phyloP scores from a whole-genome alignment of 1,140 invertebrate species.

The Tetramorium simillimum region DNA sequence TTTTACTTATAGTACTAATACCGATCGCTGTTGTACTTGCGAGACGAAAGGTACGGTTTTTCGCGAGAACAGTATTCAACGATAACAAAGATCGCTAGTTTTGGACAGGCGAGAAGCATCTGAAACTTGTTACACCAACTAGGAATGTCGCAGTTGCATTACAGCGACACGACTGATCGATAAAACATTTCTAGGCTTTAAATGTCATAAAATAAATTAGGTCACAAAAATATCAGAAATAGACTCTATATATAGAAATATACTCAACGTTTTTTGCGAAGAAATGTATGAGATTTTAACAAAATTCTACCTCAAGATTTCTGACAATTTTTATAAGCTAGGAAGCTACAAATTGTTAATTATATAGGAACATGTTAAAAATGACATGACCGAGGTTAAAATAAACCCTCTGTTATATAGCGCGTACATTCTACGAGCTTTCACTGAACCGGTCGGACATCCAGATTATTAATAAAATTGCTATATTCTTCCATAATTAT shows the following conservation, averaged over 20 bases:
- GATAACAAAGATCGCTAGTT: conserved; percentile 26
- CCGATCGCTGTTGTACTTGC: neutral
- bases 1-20: neutral
- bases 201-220: conserved; percentile 19
- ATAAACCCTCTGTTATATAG: conserved; percentile 42
- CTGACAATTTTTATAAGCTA: neutral
- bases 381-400: conserved; percentile 11
- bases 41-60: neutral
- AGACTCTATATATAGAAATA: neutral
- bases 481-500: neutral
- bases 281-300: neutral
- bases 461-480: conserved; percentile 44
- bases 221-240: conserved; percentile 19
- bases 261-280: neutral
- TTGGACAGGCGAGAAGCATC: neutral
- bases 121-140: conserved; percentile 11
- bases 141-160: neutral
- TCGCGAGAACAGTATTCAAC: neutral
- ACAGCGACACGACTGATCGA: conserved; percentile 20
- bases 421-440: neutral
- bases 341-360: neutral
- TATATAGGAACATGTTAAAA: conserved; percentile 9
- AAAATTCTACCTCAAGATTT: neutral
- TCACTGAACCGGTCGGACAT: conserved; percentile 7
- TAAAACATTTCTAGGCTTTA: neutral